phyloP scores from a whole-genome alignment of 30 jellyfish, hydroid and myxozoan genomes.

The Aurelia aurita region DNA sequence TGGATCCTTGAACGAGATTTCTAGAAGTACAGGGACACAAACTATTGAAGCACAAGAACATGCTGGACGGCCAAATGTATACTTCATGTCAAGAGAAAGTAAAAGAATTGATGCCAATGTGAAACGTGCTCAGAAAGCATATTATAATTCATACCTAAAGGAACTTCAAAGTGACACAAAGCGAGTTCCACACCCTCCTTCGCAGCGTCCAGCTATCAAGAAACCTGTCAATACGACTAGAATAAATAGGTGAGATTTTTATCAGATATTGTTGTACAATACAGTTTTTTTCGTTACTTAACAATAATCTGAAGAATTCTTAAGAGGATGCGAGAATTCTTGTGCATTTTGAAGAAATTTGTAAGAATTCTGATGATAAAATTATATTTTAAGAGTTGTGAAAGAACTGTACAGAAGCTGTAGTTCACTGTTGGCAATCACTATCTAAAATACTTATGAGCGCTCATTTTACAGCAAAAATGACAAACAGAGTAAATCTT shows the following conservation, averaged over 20 bases:
- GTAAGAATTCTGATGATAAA: no score
- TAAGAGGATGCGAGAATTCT: no score
- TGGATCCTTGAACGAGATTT: constrained; percentile 3
- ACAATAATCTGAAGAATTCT: no score
- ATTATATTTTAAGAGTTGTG: no score
- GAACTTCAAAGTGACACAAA: constrained; percentile 41
- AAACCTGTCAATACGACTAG: constrained; percentile 60
- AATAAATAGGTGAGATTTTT: constrained; percentile 40
- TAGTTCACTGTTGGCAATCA: background rate
- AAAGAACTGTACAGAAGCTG: no score
- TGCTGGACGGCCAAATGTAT: constrained; percentile 1
- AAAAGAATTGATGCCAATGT: constrained; percentile 55
- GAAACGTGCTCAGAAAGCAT: constrained; percentile 63
- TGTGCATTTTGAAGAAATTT: no score
- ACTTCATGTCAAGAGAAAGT: constrained; percentile 53
- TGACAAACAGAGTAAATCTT: no score
- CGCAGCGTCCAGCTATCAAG: constrained; percentile 54
- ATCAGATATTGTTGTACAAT: background rate
- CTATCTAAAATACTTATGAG: no score
- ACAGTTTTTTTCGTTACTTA: no score
- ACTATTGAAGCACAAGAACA: constrained; percentile 5
- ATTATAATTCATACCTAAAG: constrained; percentile 53
- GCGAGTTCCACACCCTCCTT: constrained; percentile 66
- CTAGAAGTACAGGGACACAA: constrained; percentile 32
- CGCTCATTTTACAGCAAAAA: no score